Evolutionary conservation across 2,113 vertebrate genomes (phyloP), one percentile per base, ranked within the genome.

Genomic region (Microtus montanus): DNA sequence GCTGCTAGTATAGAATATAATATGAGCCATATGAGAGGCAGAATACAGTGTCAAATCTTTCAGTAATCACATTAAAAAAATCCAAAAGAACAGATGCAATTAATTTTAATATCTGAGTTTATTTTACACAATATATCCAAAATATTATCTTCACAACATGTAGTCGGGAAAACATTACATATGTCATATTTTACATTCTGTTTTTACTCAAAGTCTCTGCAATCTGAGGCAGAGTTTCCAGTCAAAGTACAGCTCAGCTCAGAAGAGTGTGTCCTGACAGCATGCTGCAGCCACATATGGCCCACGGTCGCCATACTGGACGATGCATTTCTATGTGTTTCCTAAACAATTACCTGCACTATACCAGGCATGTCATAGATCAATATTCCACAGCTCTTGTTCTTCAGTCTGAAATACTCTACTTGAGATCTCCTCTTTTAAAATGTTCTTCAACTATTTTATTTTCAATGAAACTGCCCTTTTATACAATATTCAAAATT

Each of bases 91-190:
- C 17, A 92, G 33, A 54, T 77, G 7, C 35, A 77, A 85, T 92
- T 90, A 19, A 92, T 90, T 86, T 91, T 84, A 90, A 78, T 61
- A 41, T 61, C 86, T 14, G 61, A 96, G 38, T 92, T 92, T 90
- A 71, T 90, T 90, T 92, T 68, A 74, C 30, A 41, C 1, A 54
- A 44, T 92, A 47, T 63, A 58, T 54, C 83, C 20, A 82, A 95
- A 94, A 91, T 80, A 85, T 54, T 68, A 78, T 75, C 63, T 78
- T 87, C 77, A 89, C 52, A 85, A 84, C 28, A 74, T 68, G 7
- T 61, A 92, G 82, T 95, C 26, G 83, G 61, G 41, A 73, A 82
- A 87, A 91, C 20, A 71, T 15, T 82, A 73, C 26, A 3, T 54
- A 73, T 54, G 63, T 71, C 19, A 82, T 95, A 77, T 47, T 89